Conservation (phyloP, 2,113 vertebrate genomes). For the Dipodomys stephensi region DNA sequence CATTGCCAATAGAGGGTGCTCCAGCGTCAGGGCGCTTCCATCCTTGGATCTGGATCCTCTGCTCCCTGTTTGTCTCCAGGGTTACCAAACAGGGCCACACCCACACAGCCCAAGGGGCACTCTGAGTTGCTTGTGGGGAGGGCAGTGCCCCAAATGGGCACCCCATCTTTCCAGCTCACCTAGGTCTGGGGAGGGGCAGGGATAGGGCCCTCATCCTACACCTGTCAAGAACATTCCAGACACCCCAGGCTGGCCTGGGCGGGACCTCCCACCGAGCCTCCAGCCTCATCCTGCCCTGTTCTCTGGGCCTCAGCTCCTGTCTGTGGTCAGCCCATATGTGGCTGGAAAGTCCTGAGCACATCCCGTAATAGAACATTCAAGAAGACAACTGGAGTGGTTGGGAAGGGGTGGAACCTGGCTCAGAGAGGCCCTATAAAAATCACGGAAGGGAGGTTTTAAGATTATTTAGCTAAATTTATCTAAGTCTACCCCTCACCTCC, state of each 20-base stretch:
- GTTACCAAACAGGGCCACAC: constrained; percentile 45
- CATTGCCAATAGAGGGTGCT: not conserved
- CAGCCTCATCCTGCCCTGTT: not conserved
- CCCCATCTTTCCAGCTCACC: not conserved
- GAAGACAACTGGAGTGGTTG: fast-evolving
- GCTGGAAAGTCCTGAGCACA: not conserved
- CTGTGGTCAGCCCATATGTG: not conserved
- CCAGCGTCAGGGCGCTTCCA: not conserved
- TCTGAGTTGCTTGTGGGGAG: not conserved
- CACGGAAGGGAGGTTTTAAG: not conserved
- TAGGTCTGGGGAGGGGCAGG: not conserved
- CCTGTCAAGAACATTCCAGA: constrained; percentile 71
- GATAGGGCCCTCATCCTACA: not conserved
- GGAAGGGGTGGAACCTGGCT: not conserved
- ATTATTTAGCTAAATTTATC: not conserved
- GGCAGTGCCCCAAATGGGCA: not conserved
- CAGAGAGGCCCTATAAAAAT: not conserved
- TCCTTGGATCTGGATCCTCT: not conserved
- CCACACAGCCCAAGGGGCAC: not conserved
- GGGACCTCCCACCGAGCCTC: not conserved
- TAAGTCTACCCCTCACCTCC: too few relatives aligned
- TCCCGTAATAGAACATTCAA: not conserved
- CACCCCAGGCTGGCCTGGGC: not conserved
- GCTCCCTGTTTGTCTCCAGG: constrained; percentile 42
- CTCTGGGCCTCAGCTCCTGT: not conserved